Evolutionary conservation across 2,113 vertebrate genomes (phyloP).

Genomic region (Syrrhaptes paradoxus): DNA sequence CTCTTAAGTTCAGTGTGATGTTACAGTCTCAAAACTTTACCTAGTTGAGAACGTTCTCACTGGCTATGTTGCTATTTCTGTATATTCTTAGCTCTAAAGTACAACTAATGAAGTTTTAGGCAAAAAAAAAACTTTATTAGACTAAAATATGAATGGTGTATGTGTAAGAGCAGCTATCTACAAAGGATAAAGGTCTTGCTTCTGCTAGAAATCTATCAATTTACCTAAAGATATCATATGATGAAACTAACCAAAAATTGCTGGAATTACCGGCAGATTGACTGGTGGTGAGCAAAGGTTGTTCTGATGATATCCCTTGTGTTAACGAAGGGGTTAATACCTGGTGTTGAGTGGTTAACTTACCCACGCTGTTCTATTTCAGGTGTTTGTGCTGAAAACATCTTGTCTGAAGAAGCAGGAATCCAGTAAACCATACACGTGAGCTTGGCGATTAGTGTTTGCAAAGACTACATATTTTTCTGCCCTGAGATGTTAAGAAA

Average conservation of each 20-base stretch:
- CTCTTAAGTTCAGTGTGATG: rapidly evolving
- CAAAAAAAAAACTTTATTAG: rapidly evolving
- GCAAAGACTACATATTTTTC: rapidly evolving
- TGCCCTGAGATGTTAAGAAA: neutral
- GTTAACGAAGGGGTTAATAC: neutral
- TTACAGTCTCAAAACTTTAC: rapidly evolving
- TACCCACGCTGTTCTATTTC: neutral
- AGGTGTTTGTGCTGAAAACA: neutral
- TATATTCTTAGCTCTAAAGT: neutral
- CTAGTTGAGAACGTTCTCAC: neutral
- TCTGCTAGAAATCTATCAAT: rapidly evolving
- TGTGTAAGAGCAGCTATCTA: neutral
- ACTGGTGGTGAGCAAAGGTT: slow-evolving; percentile 82
- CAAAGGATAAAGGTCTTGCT: neutral
- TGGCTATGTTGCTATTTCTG: neutral
- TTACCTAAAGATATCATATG: slow-evolving; percentile 62
- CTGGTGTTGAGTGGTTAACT: neutral
- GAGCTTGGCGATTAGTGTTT: neutral
- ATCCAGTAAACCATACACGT: rapidly evolving
- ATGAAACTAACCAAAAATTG: slow-evolving; percentile 75
- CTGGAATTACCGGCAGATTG: slow-evolving; percentile 94
- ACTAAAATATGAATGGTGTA: neutral
- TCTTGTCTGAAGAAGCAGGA: neutral
- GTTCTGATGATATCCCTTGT: slow-evolving; percentile 78
- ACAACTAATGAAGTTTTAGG: neutral